Conservation (phyloP, 1,140 invertebrate genomes). For the Brachionus sp. region DNA sequence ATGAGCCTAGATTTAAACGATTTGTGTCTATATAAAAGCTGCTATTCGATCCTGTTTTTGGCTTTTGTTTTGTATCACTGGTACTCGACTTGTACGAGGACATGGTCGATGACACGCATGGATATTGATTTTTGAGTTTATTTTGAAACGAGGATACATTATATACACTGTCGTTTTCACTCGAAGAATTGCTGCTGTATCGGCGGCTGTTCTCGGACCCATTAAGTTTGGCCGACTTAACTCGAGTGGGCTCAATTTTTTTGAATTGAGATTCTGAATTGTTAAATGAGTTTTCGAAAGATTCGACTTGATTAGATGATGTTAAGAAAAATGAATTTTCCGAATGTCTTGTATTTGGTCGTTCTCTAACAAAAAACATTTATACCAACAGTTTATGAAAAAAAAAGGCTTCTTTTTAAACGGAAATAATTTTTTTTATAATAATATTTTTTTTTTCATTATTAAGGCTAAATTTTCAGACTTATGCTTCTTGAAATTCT, state of each 20-base stretch:
- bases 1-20: neutral
- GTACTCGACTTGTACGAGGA: neutral
- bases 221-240: neutral
- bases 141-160: slow-evolving; percentile 3
- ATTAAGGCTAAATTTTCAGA: too few relatives aligned
- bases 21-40: neutral
- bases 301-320: slow-evolving; percentile 9
- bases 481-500: too few relatives aligned
- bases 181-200: slow-evolving; percentile 13
- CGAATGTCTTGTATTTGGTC: neutral
- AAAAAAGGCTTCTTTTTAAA: neutral
- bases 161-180: slow-evolving; percentile 27
- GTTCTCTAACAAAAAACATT: neutral
- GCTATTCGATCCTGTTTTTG: neutral
- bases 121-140: neutral
- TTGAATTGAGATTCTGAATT: neutral
- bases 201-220: neutral
- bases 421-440: too few relatives aligned
- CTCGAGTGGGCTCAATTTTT: neutral
- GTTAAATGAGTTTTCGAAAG: slow-evolving; percentile 4
- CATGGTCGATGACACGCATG: neutral
- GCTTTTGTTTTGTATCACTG: neutral
- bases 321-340: slow-evolving; percentile 28
- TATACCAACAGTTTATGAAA: neutral
- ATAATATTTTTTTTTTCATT: too few relatives aligned